Evolutionary conservation across 2,888 invertebrate genomes (phyloP), one percentile per base, ranked within the genome.

Genomic region (Scaptomyza caliginosa): DNA sequence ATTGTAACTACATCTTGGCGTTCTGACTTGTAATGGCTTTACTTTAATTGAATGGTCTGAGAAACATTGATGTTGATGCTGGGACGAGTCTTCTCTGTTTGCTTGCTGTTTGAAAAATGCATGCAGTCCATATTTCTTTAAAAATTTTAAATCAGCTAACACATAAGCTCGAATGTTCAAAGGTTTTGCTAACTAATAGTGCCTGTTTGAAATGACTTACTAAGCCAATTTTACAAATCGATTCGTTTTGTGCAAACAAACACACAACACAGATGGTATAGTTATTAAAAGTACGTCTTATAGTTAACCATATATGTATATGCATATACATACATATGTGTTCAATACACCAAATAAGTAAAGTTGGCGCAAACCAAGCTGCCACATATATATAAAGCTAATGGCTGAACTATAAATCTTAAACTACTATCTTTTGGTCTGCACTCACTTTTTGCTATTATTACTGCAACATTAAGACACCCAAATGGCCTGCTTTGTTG

Each of bases 41-140:
- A 69, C 87, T 84, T 77, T 81, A 86, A 81, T 81, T 85, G 78
- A 86, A 84, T 84, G 80, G 74, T 70, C 81, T 83, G 77, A 48
- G 30, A 21, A 28, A 38, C 51, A 19, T 21, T 23, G 43, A 26
- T 26, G 55, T 11, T 43, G 49, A 34, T 39, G 60, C 34, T 46
- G 48, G 16, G 42, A 16, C 30, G 24, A 40, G 48, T 43, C 63
- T 60, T 55, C 74, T 81, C 67, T 80, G 80, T 67, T 66, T 78
- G 67, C 75, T n/a, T n/a, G n/a, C n/a, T n/a, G n/a, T n/a, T n/a
- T n/a, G n/a, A n/a, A n/a, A n/a, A n/a, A n/a, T n/a, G n/a, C n/a
- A n/a, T n/a, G n/a, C n/a, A n/a, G n/a, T n/a, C n/a, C n/a, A n/a
- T n/a, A n/a, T n/a, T n/a, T n/a, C n/a, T n/a, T n/a, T n/a, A n/a